Evolutionary conservation across 1,140 invertebrate genomes (phyloP).

Genomic region (Thaumetopoea pityocampa): DNA sequence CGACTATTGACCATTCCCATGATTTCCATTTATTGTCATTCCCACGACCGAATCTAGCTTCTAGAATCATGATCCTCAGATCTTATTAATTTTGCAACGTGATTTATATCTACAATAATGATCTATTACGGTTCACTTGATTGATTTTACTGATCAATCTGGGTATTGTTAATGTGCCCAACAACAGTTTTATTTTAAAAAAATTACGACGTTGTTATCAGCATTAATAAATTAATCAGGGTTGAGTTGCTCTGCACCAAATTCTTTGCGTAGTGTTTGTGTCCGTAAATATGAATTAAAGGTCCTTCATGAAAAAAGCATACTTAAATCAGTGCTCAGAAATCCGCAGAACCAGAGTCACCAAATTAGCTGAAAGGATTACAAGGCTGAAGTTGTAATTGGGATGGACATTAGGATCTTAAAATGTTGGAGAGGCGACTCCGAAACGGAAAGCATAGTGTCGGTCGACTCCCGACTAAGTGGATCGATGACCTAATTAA

Average conservation of each 20-base stretch:
- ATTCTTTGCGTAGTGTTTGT: too few species aligned
- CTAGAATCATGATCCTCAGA: conserved; percentile 8
- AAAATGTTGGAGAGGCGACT: too few species aligned
- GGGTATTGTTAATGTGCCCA: conserved; percentile 14
- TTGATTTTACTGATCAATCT: conserved; percentile 16
- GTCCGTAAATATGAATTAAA: too few species aligned
- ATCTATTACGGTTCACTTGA: conserved; percentile 13
- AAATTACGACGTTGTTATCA: conserved; percentile 3
- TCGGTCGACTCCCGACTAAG: too few species aligned
- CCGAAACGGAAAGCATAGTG: too few species aligned
- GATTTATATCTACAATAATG: conserved; percentile 15
- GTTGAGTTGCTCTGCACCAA: conserved; percentile 2
- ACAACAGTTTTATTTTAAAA: conserved; percentile 4
- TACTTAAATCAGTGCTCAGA: too few species aligned
- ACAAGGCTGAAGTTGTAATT: too few species aligned
- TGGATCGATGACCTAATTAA: too few species aligned
- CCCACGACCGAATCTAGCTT: conserved; percentile 25
- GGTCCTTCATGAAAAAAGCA: too few species aligned
- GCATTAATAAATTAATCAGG: conserved; percentile 12
- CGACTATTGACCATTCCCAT: conserved; percentile 30
- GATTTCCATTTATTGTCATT: conserved; percentile 34
- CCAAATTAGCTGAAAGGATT: too few species aligned
- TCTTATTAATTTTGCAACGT: conserved; percentile 16
- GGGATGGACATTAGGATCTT: too few species aligned
- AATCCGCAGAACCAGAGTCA: too few species aligned